Base-by-base conservation (phyloP, 2,113 vertebrate genomes). In the Pluvialis apricaria region DNA sequence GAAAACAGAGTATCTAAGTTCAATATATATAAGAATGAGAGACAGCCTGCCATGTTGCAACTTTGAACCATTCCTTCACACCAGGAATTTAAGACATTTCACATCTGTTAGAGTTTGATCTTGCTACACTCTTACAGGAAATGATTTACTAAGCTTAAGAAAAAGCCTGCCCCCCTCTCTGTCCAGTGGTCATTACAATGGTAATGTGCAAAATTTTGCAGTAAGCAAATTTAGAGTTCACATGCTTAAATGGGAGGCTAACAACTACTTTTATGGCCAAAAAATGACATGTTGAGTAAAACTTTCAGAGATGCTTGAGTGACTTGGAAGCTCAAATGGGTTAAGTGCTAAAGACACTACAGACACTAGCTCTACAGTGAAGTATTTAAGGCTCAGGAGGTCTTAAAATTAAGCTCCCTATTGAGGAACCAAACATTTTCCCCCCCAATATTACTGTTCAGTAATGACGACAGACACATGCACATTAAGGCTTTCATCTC, bases 41-140 rank as follows among this genome's bases (percentile, higher is more conserved):
- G 44, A 61, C 55, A 82, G 76, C 18, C 47, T 82, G 78, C 54
- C 28, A 5, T 73, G 47, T 7, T 68, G 86, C 77, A 93, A 38
- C 60, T 87, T 66, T 9, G 54, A 82, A 26, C 36, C 21, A 8
- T 42, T 79, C 78, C 71, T 92, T 66, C 49, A 1, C 2, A 15
- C 36, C 75, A 66, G 88, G 58, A 93, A 96, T 85, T 79, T 20
- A 6, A 57, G 83, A 91, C 12, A 13, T 80, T 92, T 93, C 90
- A 86, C 92, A 96, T 96, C 88, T 94, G 91, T 28, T 86, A 25
- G 66, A 64, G 36, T 5, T 72, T 58, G 31, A 16, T 72, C 62
- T 40, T 40, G 20, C 36, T 60, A 18, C 32, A 73, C 21, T 8
- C 82, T 24, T 18, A 13, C 8, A 87, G 51, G 78, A 94, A 85